Conservation (phyloP, 2,113 vertebrate species). For the Coturnix japonica region DNA sequence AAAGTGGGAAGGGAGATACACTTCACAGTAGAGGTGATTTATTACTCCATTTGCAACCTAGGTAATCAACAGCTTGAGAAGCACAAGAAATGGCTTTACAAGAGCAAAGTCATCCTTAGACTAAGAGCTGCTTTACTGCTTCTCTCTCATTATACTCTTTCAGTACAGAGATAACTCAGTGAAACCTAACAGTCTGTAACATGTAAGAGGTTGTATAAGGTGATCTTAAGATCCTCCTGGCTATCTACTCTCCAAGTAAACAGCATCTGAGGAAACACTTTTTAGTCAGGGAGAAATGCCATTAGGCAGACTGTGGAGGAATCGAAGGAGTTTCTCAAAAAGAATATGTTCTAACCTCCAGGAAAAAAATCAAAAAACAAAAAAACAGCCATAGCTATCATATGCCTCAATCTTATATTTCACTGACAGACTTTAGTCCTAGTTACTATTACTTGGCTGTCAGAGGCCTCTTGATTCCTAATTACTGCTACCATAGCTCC, state of each 20-base stretch:
- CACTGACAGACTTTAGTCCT: not conserved
- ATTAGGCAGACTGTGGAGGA: not conserved
- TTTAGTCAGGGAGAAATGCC: not conserved
- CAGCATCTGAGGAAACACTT: not conserved
- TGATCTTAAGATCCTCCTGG: not conserved
- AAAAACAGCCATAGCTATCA: not conserved
- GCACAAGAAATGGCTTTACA: not conserved
- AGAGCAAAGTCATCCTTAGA: not conserved
- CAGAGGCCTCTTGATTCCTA: not conserved
- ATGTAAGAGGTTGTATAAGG: not conserved
- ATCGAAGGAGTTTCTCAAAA: slow-evolving; percentile 1
- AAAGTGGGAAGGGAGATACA: not conserved
- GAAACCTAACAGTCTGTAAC: not conserved
- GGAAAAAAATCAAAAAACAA: not conserved
- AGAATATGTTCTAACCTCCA: not conserved
- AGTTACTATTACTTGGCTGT: not conserved
- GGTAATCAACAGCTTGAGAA: not conserved
- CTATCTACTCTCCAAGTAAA: not conserved
- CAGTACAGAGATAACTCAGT: not conserved
- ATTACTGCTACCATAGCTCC: not conserved
- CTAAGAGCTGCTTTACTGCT: not conserved
- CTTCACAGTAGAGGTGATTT: not conserved
- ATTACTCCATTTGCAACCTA: not conserved
- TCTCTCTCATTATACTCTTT: not conserved
- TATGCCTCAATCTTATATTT: not conserved